phyloP scores from a whole-genome alignment of 2,113 vertebrate species.

The Apodemus sylvaticus region DNA sequence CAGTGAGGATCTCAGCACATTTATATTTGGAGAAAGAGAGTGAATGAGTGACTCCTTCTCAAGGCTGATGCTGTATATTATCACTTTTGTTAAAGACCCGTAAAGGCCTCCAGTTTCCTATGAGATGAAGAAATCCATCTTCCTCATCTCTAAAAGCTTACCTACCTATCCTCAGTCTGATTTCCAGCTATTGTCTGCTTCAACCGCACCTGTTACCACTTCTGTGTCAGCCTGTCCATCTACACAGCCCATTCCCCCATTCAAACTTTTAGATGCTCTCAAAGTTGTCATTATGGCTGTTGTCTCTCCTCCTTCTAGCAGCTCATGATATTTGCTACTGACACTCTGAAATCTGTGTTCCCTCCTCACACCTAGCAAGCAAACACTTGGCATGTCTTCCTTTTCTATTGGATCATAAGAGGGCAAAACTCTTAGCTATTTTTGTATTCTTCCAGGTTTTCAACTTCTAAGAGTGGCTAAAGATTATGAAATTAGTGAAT shows the following conservation, averaged over 20 bases:
- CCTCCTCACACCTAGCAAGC: background rate
- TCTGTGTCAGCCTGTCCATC: background rate
- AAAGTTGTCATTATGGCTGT: fast-evolving
- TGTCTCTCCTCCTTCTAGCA: background rate
- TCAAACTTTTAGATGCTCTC: background rate
- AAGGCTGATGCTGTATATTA: too few species aligned
- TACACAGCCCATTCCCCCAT: background rate
- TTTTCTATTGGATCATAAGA: background rate
- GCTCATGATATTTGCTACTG: fast-evolving
- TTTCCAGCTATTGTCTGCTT: background rate
- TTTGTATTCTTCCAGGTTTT: background rate
- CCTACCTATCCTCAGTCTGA: fast-evolving
- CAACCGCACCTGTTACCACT: fast-evolving
- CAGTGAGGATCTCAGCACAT: background rate
- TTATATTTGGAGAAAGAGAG: background rate
- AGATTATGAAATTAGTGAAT: background rate
- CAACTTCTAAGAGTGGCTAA: background rate
- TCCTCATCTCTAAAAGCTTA: background rate
- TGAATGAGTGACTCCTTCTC: background rate
- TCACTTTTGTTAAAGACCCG: background rate
- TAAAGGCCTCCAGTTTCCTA: background rate
- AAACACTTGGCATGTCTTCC: background rate
- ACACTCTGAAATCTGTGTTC: fast-evolving
- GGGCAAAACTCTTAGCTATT: background rate
- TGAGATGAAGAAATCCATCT: background rate